Evolutionary conservation across 2,797 vertebrate species (phyloP).

Genomic region (Acropternis orthonyx): DNA sequence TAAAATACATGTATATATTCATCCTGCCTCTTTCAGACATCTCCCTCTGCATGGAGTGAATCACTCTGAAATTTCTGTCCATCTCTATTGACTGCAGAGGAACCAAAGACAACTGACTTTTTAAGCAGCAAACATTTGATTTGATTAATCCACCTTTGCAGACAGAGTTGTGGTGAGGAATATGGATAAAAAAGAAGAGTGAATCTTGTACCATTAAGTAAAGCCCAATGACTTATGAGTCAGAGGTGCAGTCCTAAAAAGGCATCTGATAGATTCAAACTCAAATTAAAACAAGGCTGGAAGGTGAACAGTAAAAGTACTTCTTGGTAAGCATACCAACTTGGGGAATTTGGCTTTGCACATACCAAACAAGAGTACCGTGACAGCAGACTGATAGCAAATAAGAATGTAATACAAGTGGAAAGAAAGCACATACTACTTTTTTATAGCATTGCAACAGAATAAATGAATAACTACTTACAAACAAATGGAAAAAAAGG

Average conservation of each 20-base stretch:
- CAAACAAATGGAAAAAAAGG: neutral
- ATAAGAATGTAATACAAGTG: neutral
- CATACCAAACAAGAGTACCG: neutral
- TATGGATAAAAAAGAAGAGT: neutral
- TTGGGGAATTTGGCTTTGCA: neutral
- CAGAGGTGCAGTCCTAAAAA: neutral
- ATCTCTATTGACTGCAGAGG: neutral
- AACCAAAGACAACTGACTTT: neutral
- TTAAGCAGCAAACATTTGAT: neutral
- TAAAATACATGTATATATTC: constrained; percentile 17
- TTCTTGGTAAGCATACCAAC: neutral
- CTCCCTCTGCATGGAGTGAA: neutral
- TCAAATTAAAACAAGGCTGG: neutral
- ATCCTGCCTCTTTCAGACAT: neutral
- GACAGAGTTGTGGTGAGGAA: neutral
- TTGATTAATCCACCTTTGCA: neutral
- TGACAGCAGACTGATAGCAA: neutral
- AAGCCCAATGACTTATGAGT: neutral
- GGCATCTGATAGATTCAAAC: neutral
- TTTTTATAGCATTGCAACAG: neutral
- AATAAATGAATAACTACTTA: neutral
- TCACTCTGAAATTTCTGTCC: constrained; percentile 5
- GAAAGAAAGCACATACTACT: neutral
- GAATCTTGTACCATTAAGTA: neutral
- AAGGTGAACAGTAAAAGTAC: neutral